Evolutionary conservation across 2,888 invertebrate species (phyloP), one percentile per base, ranked within the genome.

Genomic region (Philaethria dido): DNA sequence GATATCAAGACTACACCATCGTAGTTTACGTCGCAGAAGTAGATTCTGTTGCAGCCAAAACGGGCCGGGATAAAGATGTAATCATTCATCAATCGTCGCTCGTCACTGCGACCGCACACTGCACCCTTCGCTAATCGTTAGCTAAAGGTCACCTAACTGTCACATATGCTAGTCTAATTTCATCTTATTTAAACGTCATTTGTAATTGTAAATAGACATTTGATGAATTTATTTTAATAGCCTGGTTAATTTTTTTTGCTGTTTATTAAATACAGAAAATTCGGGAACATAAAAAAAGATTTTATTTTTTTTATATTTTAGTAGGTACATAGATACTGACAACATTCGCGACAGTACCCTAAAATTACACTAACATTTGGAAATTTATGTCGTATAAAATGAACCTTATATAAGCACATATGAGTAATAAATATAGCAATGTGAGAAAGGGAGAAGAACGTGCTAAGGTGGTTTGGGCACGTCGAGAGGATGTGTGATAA

Each of bases 61-160:
- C 71, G 66, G 70, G 62, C 64, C 74, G 75, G 84, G 78, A 88
- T 87, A 81, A 83, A 89, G 89, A 84, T 83, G 81, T 88, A 87
- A 85, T 87, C 87, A 89, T 92, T 88, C 85, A 91, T 90, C 88
- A 88, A 86, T 84, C 86, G 76, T 73, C 68, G 78, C 80, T 84
- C 87, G 84, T 86, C 88, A 84, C 80, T 63, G 72, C 80, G 89
- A 87, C 88, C 89, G 86, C 88, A 88, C 89, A 88, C 85, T 78
- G 87, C 77, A 82, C 78, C 73, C 76, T 72, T 76, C 72, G 69
- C 70, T 69, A 70, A 71, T 73, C 70, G 75, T 74, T 78, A 72
- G 70, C 69, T 61, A 67, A 69, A 64, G 67, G 67, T 64, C 67
- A 61, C 47, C 60, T 57, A 22, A 25, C 47, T 69, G 66, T 66